A percentile compares a stretch with the other conserved stretches of the same genome.
Conservation (phyloP, 2,113 vertebrate species). For the Tragelaphus imberbis region DNA sequence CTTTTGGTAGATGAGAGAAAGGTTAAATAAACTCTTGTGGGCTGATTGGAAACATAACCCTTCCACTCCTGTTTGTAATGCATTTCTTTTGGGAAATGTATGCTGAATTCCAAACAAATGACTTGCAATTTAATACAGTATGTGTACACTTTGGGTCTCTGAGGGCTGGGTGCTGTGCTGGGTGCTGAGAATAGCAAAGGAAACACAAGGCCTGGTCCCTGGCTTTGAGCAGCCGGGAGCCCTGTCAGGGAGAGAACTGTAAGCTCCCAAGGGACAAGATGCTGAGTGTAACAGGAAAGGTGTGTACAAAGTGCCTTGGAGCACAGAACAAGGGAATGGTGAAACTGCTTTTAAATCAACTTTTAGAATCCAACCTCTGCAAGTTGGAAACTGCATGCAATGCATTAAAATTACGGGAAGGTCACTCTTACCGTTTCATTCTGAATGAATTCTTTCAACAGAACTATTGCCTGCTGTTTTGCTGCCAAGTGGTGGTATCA, state of each 20-base stretch:
- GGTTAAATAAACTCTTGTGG: not conserved
- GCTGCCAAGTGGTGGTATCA: not conserved
- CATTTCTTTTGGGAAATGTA: not conserved
- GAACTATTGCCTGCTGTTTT: not conserved
- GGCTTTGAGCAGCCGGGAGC: not conserved
- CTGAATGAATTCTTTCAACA: not conserved
- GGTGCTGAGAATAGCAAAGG: not conserved
- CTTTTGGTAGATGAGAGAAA: not conserved
- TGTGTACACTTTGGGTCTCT: not conserved
- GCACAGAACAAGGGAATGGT: not conserved
- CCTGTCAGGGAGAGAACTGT: too few species aligned
- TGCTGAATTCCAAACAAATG: conserved; percentile 10
- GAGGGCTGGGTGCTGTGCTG: not conserved
- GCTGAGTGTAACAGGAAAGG: not conserved
- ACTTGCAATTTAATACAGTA: not conserved
- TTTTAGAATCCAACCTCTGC: not conserved
- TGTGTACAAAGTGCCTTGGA: not conserved
- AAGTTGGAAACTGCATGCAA: not conserved
- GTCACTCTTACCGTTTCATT: not conserved
- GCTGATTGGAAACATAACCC: not conserved
- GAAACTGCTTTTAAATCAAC: not conserved
- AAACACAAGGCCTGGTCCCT: not conserved
- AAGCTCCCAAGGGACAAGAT: not conserved
- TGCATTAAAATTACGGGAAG: not conserved
- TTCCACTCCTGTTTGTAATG: not conserved